A percentile compares a stretch with the other conserved stretches of the same genome.
Evolutionary conservation across 2,888 invertebrate species (phyloP).

Genomic region (Chymomyza amoena): DNA sequence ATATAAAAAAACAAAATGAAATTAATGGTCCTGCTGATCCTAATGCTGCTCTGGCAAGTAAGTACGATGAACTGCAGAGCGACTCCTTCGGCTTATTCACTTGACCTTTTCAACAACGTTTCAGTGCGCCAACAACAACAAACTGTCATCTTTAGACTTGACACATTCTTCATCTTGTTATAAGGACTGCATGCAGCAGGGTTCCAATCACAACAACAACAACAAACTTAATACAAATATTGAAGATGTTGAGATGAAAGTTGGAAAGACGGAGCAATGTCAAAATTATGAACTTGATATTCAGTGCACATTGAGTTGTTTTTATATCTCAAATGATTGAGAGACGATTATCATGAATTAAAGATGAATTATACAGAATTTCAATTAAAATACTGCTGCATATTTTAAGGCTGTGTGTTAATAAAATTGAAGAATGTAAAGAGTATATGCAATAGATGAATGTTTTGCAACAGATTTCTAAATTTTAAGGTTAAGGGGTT

Average conservation of each 20-base stretch:
- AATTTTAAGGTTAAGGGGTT: too few species aligned
- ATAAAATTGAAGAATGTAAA: too few species aligned
- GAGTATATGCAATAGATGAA: too few species aligned
- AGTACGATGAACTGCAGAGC: background rate
- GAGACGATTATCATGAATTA: background rate
- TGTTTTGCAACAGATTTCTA: too few species aligned
- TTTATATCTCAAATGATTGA: background rate
- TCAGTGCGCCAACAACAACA: background rate
- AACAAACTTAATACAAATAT: background rate
- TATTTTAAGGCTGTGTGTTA: background rate
- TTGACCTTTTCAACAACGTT: background rate
- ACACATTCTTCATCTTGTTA: constrained; percentile 1
- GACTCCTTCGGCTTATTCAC: background rate
- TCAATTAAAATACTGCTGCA: background rate
- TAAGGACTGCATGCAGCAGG: constrained; percentile 10
- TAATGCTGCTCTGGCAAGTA: constrained; percentile 24
- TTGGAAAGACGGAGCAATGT: background rate
- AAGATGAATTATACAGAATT: too few species aligned
- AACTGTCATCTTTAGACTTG: background rate
- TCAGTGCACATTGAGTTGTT: constrained; percentile 20
- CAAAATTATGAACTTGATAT: constrained; percentile 8
- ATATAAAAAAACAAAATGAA: constrained; percentile 44
- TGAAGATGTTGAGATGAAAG: background rate
- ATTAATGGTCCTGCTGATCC: constrained; percentile 51
- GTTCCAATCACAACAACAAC: background rate